These are phyloP conservation scores for Sarcophilus harrisii DNA, from an alignment of 2,797 vertebrate genomes.

Conservation along the genomic window DNA sequence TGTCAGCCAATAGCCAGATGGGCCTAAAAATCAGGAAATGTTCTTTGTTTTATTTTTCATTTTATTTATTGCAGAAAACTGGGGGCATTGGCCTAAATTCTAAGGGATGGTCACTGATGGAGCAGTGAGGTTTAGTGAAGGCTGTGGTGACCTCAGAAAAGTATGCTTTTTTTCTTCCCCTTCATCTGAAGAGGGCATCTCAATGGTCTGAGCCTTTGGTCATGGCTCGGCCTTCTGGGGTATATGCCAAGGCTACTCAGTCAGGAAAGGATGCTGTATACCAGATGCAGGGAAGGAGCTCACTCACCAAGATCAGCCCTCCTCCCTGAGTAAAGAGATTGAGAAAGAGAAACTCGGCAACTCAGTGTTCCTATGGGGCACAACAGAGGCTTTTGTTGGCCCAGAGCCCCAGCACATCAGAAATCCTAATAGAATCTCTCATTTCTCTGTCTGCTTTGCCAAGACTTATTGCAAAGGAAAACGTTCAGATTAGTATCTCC, in stretches of 20 bases:
- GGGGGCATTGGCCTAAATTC: background rate
- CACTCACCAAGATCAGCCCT: background rate
- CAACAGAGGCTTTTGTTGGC: conserved; percentile 1
- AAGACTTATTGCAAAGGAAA: conserved; percentile 10
- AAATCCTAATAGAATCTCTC: background rate
- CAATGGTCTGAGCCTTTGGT: background rate
- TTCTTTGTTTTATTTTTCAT: background rate
- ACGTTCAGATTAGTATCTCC: conserved; percentile 40
- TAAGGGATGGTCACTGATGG: background rate
- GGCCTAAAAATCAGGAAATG: background rate
- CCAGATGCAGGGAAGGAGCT: background rate
- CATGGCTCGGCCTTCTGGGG: background rate
- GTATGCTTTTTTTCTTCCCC: background rate
- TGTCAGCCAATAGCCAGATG: background rate
- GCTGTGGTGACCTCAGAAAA: background rate
- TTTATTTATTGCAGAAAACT: background rate
- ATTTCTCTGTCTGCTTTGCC: conserved; percentile 51
- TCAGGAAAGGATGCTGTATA: background rate
- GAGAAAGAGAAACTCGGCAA: background rate
- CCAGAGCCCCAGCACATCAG: background rate
- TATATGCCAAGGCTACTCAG: background rate
- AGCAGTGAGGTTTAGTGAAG: background rate
- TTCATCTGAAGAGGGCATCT: background rate
- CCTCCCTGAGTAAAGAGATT: background rate
- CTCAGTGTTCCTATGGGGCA: background rate